phyloP scores from a whole-genome alignment of 2,888 invertebrate species.

The Ormyrus thymus region DNA sequence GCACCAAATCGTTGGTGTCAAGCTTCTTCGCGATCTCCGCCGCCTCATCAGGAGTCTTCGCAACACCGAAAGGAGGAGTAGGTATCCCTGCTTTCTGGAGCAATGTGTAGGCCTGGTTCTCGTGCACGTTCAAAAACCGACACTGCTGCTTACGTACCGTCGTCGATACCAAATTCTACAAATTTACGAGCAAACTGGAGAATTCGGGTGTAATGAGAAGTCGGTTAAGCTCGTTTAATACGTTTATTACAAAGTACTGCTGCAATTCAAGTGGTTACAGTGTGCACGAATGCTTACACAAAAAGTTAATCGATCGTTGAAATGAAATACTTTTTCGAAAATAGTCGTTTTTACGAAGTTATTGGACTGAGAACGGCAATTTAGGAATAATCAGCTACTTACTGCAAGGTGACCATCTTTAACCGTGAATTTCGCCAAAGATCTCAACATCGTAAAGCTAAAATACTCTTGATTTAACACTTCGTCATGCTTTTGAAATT shows the following conservation, averaged over 20 bases:
- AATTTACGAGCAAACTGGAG: not conserved
- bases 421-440: slow-evolving; percentile 24
- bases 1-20: slow-evolving; percentile 85
- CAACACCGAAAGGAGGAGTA: slow-evolving; percentile 92
- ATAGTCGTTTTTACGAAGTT: no score
- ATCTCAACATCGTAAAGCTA: slow-evolving; percentile 31
- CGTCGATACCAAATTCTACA: slow-evolving; percentile 9
- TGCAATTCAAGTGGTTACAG: no score
- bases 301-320: no score
- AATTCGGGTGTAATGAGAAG: not conserved
- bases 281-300: no score
- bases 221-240: not conserved
- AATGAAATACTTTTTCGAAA: no score
- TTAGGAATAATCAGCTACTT: slow-evolving; percentile 6
- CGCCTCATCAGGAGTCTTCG: slow-evolving; percentile 86
- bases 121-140: slow-evolving; percentile 91
- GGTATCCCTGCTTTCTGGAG: slow-evolving; percentile 88
- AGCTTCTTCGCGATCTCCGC: slow-evolving; percentile 83
- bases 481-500: slow-evolving; percentile 14
- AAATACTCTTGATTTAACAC: not conserved
- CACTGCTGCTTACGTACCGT: not conserved
- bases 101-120: slow-evolving; percentile 91
- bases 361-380: no score
- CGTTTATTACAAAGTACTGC: not conserved
- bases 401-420: slow-evolving; percentile 39